These are phyloP conservation scores for Bombus ignitus DNA, from an alignment of 1,140 invertebrate species.

Conservation along the genomic window DNA sequence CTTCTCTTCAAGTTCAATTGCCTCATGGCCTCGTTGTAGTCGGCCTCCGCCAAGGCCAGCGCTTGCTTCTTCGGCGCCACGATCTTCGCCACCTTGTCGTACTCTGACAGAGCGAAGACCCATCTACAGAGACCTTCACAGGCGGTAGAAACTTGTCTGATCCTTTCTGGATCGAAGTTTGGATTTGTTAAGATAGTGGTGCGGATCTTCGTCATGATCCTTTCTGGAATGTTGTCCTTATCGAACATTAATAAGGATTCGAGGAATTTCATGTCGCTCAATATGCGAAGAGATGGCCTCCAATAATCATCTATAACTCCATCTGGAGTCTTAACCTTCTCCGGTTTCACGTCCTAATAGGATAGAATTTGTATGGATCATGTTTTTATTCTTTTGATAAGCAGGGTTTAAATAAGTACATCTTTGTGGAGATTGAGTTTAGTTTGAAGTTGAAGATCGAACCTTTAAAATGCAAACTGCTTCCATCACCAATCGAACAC, in stretches of 20 bases:
- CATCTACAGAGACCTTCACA: conserved; percentile 94
- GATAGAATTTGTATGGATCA: not conserved
- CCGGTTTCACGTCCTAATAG: conserved; percentile 90
- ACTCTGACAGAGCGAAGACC: conserved; percentile 95
- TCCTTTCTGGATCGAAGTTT: conserved; percentile 95
- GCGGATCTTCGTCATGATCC: conserved; percentile 92
- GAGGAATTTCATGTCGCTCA: conserved; percentile 96
- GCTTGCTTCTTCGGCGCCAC: conserved; percentile 93
- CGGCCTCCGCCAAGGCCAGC: conserved; percentile 89
- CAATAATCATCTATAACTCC: conserved; percentile 93
- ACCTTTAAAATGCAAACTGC: conserved; percentile 97
- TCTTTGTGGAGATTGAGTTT: not conserved
- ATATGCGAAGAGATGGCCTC: conserved; percentile 94
- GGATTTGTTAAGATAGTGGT: conserved; percentile 92
- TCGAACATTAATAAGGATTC: conserved; percentile 92
- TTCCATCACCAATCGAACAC: conserved; percentile 97
- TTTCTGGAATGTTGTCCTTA: conserved; percentile 94
- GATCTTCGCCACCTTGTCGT: conserved; percentile 95
- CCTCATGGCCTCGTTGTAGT: conserved; percentile 87
- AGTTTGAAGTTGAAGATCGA: not conserved
- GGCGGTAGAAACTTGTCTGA: conserved; percentile 89
- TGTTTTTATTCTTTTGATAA: not conserved
- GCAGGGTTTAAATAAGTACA: not conserved
- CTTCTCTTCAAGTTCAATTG: conserved; percentile 89
- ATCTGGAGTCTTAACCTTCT: conserved; percentile 73